Evolutionary conservation across 2,113 vertebrate genomes (phyloP), one percentile per base, ranked within the genome.

Genomic region (Verasper variegatus): DNA sequence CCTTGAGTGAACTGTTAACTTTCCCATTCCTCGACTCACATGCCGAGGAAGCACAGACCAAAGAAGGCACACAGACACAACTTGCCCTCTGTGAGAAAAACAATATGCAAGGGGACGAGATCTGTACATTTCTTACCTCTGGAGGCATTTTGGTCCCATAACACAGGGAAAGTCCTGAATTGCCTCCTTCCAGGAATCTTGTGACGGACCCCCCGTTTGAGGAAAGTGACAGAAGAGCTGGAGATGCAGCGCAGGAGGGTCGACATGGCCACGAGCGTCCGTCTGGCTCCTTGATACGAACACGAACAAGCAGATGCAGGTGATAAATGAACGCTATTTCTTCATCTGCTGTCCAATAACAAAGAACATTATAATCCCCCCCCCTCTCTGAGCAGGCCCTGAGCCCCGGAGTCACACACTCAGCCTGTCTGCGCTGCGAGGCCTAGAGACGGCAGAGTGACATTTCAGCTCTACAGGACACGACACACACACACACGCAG

Each of bases 111-210:
- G 49, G 35, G 23, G 17, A 31, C 5, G 11, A 67, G 21, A 55
- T 13, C 14, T 66, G 65, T 0, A 26, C 5, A 65, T 61, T n/a
- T 74, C 87, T 58, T 94, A 95, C 94, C 95, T 94, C 91, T 92
- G 31, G 85, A 62, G 67, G 88, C 77, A 45, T 92, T 75, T 75
- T 94, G 90, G 89, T 95, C 90, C 90, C 89, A 91, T 81, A 95
- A 86, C n/a, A 79, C 76, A 40, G 90, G 89, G 75, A 93, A 94
- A 51, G 91, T 93, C 89, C 90, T 92, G 84, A 96, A 95, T 58
- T 78, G 76, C 65, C 93, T 92, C 69, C 80, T 88, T 71, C 88
- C 87, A n/a, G 86, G 67, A 24, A 85, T 63, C 71, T 74, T 91
- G 26, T 86, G 88, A 13, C 87, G 65, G 20, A 77, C 80, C 8